Percentiles rank a stretch among this genome's conserved stretches.
phyloP scores from a whole-genome alignment of 2,797 vertebrate genomes.

The Gymnocypris eckloni region DNA sequence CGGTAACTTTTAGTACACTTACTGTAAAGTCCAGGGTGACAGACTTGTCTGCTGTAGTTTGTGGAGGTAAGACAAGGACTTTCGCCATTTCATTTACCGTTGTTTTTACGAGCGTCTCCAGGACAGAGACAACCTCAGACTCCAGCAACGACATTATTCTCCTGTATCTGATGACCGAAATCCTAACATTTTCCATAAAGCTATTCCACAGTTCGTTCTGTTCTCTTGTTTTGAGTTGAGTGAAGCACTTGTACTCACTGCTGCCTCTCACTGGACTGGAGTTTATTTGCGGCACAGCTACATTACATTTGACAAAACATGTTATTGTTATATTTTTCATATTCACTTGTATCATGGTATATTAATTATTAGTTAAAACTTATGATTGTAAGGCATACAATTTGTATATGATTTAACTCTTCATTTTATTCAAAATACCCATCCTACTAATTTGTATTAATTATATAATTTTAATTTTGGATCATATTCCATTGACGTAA shows the following conservation, averaged over 20 bases:
- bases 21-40: conserved; percentile 16
- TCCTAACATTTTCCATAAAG: background rate
- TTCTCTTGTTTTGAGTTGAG: background rate
- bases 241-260: background rate
- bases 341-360: background rate
- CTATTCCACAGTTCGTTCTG: background rate
- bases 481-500: background rate
- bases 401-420: background rate
- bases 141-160: conserved; percentile 69
- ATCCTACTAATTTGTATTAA: background rate
- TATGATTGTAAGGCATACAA: background rate
- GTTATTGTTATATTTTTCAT: background rate
- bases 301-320: background rate
- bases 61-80: conserved; percentile 57
- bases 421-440: background rate
- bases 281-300: background rate
- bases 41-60: conserved; percentile 5
- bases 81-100: conserved; percentile 70
- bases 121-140: conserved; percentile 65
- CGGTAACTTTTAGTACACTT: background rate
- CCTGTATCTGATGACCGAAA: background rate
- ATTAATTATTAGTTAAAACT: background rate
- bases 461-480: too few species aligned
- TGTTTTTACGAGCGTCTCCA: conserved; percentile 69
- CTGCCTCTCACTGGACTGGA: conserved; percentile 27